Conservation (phyloP, 1,140 invertebrate genomes). For the Glomeris maerens region DNA sequence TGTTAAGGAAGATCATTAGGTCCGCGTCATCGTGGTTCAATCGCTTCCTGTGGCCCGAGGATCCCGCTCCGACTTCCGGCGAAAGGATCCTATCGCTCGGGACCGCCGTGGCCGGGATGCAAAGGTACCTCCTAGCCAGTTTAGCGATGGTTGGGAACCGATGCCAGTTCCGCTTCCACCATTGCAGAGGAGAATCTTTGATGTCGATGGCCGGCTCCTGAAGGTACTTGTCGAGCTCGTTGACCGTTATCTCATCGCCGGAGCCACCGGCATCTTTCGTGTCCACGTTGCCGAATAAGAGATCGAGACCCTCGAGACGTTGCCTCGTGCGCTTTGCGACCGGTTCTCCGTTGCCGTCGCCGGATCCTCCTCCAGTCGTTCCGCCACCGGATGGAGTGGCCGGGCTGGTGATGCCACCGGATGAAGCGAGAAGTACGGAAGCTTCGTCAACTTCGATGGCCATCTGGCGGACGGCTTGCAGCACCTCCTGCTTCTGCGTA, state of each 20-base stretch:
- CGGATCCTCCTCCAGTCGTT: not conserved
- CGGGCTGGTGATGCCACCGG: no score
- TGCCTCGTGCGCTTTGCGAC: not conserved
- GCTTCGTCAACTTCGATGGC: not conserved
- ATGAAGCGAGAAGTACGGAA: no score
- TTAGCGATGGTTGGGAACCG: not conserved
- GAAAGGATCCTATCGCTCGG: not conserved
- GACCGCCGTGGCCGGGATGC: not conserved
- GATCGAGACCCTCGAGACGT: not conserved
- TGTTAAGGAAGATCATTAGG: not conserved
- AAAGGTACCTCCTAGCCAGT: not conserved
- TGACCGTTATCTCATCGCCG: no score
- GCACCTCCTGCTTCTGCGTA: not conserved
- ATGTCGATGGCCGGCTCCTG: not conserved
- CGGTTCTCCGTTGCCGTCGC: not conserved
- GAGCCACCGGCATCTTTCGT: not conserved
- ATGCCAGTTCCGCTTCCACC: slow-evolving; percentile 1
- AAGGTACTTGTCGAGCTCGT: not conserved
- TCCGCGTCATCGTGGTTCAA: not conserved
- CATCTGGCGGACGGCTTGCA: not conserved
- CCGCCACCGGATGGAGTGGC: no score
- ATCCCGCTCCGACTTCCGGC: not conserved
- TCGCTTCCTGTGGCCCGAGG: not conserved
- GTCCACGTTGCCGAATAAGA: not conserved
- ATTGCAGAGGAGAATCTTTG: slow-evolving; percentile 1